Base-by-base conservation (phyloP, 2,113 vertebrate genomes). In the Triplophysa dalaica region DNA sequence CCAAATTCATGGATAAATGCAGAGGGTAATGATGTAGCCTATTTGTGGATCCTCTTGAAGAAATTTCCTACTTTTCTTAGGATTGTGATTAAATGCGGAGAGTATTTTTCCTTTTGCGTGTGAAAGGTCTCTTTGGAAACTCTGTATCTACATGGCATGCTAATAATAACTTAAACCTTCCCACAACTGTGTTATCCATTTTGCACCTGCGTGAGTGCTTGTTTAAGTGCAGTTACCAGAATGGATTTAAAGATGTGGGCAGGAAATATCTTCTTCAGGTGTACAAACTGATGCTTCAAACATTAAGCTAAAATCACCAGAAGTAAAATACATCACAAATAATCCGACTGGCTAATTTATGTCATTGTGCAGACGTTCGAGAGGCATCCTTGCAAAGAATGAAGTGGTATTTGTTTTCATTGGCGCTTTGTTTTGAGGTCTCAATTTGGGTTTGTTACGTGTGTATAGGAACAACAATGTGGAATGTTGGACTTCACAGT, bases 181-280 rank as follows among this genome's bases (percentile, higher is more conserved):
- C n/a, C 9, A 8, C 22, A 7, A 43, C 54, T 43, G 13, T 16
- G n/a, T 58, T 60, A 60, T 33, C 13, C n/a, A 60, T 60, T 60
- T 60, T 73, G n/a, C n/a, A 73, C 70, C 70, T 43, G 70, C 26
- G 19, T 54, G 33, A 21, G 69, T 33, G 26, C 70, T 60, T 73
- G 54, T 73, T 38, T 60, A 73, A 48, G 65, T 14, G 11, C 21
- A n/a, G n/a, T n/a, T n/a, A n/a, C n/a, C n/a, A n/a, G n/a, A n/a
- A n/a, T n/a, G n/a, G n/a, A 45, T 68, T 68, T 48, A 24, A 16
- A 68, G 41, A 22, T 24, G 70, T 24, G n/a, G 70, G 70, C 22
- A 50, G 41, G 6, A 58, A 58, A n/a, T 21, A 17, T 58, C 54
- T n/a, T 4, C 8, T 58, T 58, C 19, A 9, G 7, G 19, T 58